These are phyloP conservation scores for Uria lomvia DNA, from an alignment of 2,113 vertebrate species.

Conservation along the genomic window DNA sequence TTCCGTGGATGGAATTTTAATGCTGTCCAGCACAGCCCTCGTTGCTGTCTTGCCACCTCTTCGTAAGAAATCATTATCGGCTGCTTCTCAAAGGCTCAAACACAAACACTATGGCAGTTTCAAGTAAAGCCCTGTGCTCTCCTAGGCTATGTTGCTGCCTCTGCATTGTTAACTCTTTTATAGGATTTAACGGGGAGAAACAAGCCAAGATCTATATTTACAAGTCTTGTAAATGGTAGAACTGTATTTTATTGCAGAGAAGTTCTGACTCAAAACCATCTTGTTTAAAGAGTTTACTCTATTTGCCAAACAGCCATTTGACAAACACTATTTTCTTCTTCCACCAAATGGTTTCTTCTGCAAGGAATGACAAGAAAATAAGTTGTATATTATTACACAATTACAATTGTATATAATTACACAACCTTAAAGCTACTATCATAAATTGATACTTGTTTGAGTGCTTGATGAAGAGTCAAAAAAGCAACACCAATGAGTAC, in stretches of 20 bases:
- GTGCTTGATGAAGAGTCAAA: conserved; percentile 52
- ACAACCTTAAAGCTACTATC: conserved; percentile 37
- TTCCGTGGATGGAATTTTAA: background rate
- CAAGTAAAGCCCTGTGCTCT: background rate
- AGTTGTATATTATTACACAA: conserved; percentile 53
- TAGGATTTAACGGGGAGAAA: background rate
- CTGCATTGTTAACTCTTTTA: background rate
- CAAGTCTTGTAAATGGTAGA: background rate
- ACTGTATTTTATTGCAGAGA: background rate
- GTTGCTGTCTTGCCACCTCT: background rate
- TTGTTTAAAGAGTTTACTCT: conserved; percentile 10
- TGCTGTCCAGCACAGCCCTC: background rate
- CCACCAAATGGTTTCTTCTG: background rate
- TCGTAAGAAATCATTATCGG: background rate
- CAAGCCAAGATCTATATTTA: background rate
- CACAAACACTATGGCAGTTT: background rate
- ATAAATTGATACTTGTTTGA: conserved; percentile 57
- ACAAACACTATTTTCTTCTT: conserved; percentile 25
- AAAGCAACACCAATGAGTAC: conserved; percentile 45
- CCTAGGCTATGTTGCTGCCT: background rate
- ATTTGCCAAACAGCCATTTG: conserved; percentile 28
- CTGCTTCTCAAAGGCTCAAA: background rate
- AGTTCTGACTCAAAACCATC: background rate
- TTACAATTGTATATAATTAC: background rate
- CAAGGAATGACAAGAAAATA: conserved; percentile 55